Evolutionary conservation across 2,888 invertebrate species (phyloP).

Genomic region (Eledone cirrhosa): DNA sequence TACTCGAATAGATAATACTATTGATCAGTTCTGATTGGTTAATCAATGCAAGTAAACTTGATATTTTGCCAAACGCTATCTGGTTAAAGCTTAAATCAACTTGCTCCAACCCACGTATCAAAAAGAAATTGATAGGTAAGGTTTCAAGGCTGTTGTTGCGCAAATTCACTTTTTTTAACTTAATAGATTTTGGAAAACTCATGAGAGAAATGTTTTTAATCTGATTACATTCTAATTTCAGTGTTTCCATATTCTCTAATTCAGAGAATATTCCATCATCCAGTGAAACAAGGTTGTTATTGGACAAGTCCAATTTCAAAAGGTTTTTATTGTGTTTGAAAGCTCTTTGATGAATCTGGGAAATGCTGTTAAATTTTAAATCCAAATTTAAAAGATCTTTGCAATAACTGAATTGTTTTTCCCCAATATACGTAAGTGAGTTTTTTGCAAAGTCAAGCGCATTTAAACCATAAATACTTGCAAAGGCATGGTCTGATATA

Average conservation of each 20-base stretch:
- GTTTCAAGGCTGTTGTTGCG: not conserved
- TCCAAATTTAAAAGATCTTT: not conserved
- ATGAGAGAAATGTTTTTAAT: not conserved
- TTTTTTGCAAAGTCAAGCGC: not conserved
- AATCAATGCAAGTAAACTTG: not conserved
- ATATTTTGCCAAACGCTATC: not conserved
- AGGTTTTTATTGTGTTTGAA: not conserved
- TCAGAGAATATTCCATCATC: not conserved
- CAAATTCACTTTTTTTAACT: not conserved
- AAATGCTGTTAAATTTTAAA: not conserved
- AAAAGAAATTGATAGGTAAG: not conserved
- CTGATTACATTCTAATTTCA: not conserved
- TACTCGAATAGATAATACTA: not conserved
- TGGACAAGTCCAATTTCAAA: not conserved
- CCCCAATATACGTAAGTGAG: not conserved
- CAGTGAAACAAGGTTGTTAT: not conserved
- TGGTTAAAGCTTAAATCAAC: not conserved
- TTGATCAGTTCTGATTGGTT: not conserved
- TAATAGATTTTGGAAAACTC: not conserved
- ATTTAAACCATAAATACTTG: not conserved
- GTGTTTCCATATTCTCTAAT: not conserved
- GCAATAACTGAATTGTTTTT: not conserved
- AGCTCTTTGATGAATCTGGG: not conserved
- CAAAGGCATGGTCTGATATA: conserved; percentile 11
- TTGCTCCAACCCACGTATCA: not conserved